A percentile compares a stretch with the other conserved stretches of the same genome.
Conservation (phyloP, 2,113 vertebrate genomes). For the Cynopterus brachyotis region DNA sequence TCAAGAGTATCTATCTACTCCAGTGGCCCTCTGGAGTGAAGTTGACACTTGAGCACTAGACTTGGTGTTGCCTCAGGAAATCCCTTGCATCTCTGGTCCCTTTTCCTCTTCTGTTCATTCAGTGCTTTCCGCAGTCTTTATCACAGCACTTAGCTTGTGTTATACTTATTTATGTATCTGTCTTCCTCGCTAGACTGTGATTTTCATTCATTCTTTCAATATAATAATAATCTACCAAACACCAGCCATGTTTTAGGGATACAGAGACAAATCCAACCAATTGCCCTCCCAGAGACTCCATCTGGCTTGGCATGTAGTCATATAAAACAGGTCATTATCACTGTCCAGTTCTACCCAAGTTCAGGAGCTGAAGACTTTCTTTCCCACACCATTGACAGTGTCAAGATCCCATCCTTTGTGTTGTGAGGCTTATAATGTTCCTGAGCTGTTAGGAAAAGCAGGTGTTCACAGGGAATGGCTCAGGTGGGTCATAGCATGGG, state of each 20-base stretch:
- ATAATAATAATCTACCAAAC: not conserved
- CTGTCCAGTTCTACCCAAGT: not conserved
- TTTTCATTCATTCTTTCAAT: not conserved
- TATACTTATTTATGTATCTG: not conserved
- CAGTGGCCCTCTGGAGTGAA: accelerated
- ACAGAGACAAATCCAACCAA: not conserved
- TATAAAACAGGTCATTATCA: not conserved
- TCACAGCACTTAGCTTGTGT: not conserved
- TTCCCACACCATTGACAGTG: not conserved
- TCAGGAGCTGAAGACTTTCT: not conserved
- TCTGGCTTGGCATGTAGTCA: not conserved
- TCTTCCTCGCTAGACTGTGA: not conserved
- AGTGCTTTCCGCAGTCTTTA: not conserved
- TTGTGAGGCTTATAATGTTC: not conserved
- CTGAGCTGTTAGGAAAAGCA: not conserved
- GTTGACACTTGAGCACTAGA: not conserved
- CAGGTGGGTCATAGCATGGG: not conserved
- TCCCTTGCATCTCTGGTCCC: not conserved
- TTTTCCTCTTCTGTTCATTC: not conserved
- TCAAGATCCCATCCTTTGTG: not conserved
- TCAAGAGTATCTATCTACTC: not conserved
- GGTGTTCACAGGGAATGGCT: not conserved
- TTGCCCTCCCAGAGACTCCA: not conserved
- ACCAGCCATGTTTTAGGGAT: not conserved
- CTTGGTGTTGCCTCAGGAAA: not conserved